Conservation (phyloP, 2,888 invertebrate species). For the Ephialtes manifestator region DNA sequence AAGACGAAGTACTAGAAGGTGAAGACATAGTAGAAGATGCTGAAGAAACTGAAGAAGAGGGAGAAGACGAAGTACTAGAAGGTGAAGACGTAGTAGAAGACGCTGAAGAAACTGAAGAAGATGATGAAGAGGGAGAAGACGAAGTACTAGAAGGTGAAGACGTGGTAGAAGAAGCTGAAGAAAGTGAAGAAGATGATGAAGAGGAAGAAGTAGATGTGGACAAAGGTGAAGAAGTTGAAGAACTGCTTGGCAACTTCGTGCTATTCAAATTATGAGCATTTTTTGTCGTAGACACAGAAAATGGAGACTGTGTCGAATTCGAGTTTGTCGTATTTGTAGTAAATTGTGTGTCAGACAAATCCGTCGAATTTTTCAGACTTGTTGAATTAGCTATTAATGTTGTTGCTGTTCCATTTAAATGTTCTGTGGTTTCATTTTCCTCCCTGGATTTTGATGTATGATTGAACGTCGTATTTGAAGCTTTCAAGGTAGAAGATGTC, state of each 20-base stretch:
- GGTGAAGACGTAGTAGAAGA: not conserved
- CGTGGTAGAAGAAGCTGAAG: too few species aligned
- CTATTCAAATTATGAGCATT: not conserved
- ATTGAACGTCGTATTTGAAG: not conserved
- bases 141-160: too few species aligned
- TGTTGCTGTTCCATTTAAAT: not conserved
- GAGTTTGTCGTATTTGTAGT: not conserved
- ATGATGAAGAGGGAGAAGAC: too few species aligned
- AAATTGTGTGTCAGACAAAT: not conserved
- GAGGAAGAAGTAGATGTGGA: not conserved
- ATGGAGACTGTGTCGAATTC: not conserved
- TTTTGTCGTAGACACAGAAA: not conserved
- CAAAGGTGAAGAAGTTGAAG: not conserved
- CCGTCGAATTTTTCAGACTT: not conserved
- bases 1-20: too few species aligned
- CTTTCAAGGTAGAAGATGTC: conserved; percentile 18
- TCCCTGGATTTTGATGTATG: not conserved
- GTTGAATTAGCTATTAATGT: not conserved
- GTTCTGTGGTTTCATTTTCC: not conserved
- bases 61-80: not conserved
- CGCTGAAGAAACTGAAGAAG: not conserved
- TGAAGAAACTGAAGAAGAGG: not conserved
- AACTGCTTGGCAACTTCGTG: not conserved
- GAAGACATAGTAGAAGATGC: too few species aligned
- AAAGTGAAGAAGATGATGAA: not conserved